Evolutionary conservation across 2,888 invertebrate species (phyloP).

Genomic region (Reticulitermes lucifugus): DNA sequence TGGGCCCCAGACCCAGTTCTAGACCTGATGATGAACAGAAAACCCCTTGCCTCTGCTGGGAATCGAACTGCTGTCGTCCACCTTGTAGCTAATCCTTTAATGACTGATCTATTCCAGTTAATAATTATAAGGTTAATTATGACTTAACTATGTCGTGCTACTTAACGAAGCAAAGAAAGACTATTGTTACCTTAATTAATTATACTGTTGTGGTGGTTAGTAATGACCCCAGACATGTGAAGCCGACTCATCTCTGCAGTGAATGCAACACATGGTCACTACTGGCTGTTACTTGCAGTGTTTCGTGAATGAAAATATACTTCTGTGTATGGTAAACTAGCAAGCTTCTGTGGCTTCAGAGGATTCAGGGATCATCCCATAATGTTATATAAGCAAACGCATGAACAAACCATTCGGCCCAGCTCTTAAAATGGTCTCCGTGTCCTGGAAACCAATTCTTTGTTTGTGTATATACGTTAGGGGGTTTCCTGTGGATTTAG

Average conservation of each 20-base stretch:
- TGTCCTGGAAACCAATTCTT: conserved; percentile 15
- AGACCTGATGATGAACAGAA: too few relatives aligned
- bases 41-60: too few relatives aligned
- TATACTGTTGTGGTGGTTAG: too few relatives aligned
- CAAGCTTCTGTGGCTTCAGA: not conserved
- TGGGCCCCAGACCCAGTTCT: too few relatives aligned
- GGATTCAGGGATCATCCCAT: conserved; percentile 17
- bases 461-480: conserved; percentile 5
- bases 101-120: too few relatives aligned
- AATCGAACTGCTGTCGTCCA: too few relatives aligned
- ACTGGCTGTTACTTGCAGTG: not conserved
- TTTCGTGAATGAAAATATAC: conserved; percentile 6
- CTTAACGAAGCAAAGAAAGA: too few relatives aligned
- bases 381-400: conserved; percentile 27
- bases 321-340: not conserved
- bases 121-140: too few relatives aligned
- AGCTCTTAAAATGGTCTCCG: conserved; percentile 1
- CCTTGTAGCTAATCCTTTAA: too few relatives aligned
- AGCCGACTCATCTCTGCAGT: not conserved
- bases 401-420: not conserved
- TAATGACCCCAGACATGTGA: too few relatives aligned
- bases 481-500: conserved; percentile 1
- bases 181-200: too few relatives aligned
- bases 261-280: not conserved
- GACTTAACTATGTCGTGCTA: too few relatives aligned